Evolutionary conservation across 1,140 invertebrate species (phyloP).

Genomic region (Pygmarrhopalites habei): DNA sequence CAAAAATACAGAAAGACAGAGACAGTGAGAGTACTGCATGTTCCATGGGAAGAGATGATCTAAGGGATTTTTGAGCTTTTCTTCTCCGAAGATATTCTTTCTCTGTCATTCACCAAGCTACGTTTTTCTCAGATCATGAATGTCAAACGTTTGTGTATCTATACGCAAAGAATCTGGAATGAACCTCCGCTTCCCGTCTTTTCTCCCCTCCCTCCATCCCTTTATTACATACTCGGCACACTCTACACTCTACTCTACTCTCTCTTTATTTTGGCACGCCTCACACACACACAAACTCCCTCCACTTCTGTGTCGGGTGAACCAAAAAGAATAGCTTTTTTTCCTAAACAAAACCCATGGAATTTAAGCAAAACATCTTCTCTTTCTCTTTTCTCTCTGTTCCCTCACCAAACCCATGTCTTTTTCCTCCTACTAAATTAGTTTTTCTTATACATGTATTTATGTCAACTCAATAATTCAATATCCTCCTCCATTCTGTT

Average conservation of each 20-base stretch:
- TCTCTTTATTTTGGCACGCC: slow-evolving; percentile 10
- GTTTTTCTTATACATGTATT: background rate
- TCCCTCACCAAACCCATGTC: background rate
- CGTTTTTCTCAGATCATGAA: slow-evolving; percentile 37
- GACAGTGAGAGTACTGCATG: too few species aligned
- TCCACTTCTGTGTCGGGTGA: slow-evolving; percentile 1
- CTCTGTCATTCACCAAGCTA: slow-evolving; percentile 21
- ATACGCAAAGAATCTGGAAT: slow-evolving; percentile 5
- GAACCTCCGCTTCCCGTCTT: slow-evolving; percentile 8
- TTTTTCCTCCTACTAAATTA: background rate
- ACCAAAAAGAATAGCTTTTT: slow-evolving; percentile 5
- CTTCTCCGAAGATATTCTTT: slow-evolving; percentile 21
- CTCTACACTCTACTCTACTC: background rate
- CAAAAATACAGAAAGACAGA: too few species aligned
- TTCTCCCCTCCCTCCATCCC: slow-evolving; percentile 1
- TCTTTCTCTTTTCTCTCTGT: background rate
- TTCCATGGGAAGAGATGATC: too few species aligned
- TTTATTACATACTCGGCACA: slow-evolving; percentile 1
- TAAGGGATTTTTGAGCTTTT: slow-evolving; percentile 15
- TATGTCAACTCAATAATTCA: background rate
- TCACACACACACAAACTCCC: too few species aligned
- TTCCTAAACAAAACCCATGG: slow-evolving; percentile 10
- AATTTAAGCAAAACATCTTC: background rate
- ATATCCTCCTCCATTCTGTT: too few species aligned
- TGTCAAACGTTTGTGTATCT: slow-evolving; percentile 33